Base-by-base conservation (phyloP, 2,113 vertebrate species). In the Ivindomyrus marchei region DNA sequence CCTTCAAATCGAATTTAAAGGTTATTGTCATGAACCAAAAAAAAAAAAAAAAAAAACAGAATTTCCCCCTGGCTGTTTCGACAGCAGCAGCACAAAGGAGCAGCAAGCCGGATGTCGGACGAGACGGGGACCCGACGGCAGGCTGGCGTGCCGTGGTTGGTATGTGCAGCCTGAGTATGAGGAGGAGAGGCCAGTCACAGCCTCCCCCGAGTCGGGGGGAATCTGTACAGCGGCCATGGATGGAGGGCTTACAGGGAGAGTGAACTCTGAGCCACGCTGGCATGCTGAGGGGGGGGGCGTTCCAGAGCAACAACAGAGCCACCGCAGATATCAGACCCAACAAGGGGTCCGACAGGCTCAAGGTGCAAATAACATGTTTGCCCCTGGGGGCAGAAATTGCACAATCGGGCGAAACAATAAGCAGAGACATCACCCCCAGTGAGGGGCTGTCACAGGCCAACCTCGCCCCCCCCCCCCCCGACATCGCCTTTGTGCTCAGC, bases 1-100 rank as follows among this genome's bases (percentile, higher is more conserved):
- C 56, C 87, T 88, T 17, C 52, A 88, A 88, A 88, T 66, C 58
- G 21, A 88, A 88, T 46, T 36, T 66, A 39, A 88, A 88, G 87
- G 52, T 88, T 45, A 88, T 66, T 62, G 56, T 56, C 27, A 24
- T 45, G 27, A 50, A 88, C 36, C 7, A 52, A 42, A 39, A 27
- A 31, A 52, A 52, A 52, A 49, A 49, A n/a, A 66, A 46, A 46
- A 31, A 70, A 70, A 13, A 31, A 0, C n/a, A 11, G 62, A 45
- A 66, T 66, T 88, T 88, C 36, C 56, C 53, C 6, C 56, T n/a
- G 39, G 53, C 53, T 8, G 39, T 21, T 62, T 21, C 39, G 9
- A 17, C 45, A 45, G 52, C 53, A 58, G 39, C 8, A 39, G 27
- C 13, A 36, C n/a, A 87, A 27, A 53, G 27, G 46, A 27, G 10